Evolutionary conservation across 64 coral and sea anemone genomes (phyloP).

Genomic region (Catalaphyllia jardinei): DNA sequence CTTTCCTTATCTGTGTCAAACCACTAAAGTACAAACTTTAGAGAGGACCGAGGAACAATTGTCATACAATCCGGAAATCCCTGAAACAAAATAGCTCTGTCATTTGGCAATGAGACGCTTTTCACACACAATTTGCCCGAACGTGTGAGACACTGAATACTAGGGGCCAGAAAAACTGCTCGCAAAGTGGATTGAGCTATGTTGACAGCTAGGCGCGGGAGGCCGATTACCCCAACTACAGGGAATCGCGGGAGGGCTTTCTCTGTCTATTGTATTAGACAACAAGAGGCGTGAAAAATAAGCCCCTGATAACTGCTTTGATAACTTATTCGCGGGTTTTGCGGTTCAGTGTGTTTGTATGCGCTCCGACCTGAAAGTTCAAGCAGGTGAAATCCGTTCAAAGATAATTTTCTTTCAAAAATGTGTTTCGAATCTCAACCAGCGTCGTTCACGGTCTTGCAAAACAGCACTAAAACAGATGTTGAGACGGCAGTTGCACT

Average conservation of each 20-base stretch:
- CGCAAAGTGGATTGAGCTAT: conserved; percentile 30
- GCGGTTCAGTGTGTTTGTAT: background rate
- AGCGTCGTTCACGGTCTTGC: background rate
- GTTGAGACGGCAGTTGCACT: background rate
- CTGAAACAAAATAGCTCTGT: conserved; percentile 47
- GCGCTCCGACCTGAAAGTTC: background rate
- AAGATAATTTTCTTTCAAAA: background rate
- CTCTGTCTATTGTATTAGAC: background rate
- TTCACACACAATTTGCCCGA: conserved; percentile 11
- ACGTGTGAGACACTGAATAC: too few relatives aligned
- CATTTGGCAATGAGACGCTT: conserved; percentile 16
- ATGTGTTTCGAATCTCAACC: background rate
- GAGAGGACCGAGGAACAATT: background rate
- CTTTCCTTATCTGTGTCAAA: conserved; percentile 18
- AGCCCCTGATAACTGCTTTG: background rate
- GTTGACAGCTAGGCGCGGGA: conserved; percentile 22
- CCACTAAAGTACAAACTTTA: conserved; percentile 32
- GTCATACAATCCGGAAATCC: conserved; percentile 9
- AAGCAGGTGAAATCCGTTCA: background rate
- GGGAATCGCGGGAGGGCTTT: background rate
- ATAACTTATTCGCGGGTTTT: background rate
- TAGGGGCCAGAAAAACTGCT: too few relatives aligned
- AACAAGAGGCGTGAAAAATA: conserved; percentile 37
- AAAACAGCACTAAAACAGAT: background rate
- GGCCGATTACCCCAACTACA: background rate